phyloP scores from a whole-genome alignment of 2,113 vertebrate species.

The Tragelaphus imberbis region DNA sequence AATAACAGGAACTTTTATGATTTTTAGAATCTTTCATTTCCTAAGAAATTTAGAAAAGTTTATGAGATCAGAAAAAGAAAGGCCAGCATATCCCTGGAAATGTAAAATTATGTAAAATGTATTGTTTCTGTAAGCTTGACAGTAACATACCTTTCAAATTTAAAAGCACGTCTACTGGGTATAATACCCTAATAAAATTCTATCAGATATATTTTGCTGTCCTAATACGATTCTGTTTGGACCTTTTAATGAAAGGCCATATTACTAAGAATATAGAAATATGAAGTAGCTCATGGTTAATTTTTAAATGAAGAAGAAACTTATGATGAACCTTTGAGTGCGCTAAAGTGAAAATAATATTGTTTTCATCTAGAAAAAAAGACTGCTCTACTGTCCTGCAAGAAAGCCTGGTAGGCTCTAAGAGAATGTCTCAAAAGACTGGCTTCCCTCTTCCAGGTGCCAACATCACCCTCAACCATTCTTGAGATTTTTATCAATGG shows the following conservation, averaged over 20 bases:
- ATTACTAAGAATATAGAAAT: not conserved
- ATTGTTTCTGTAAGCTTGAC: constrained; percentile 22
- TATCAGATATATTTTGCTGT: not conserved
- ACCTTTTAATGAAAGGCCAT: not conserved
- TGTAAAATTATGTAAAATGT: constrained; percentile 41
- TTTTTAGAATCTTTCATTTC: constrained; percentile 69
- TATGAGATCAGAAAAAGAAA: constrained; percentile 56
- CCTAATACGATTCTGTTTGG: not conserved
- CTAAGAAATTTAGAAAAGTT: constrained; percentile 60
- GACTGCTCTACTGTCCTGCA: not conserved
- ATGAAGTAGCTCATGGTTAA: not conserved
- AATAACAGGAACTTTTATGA: constrained; percentile 71
- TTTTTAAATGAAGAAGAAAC: not conserved
- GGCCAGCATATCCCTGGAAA: constrained; percentile 21
- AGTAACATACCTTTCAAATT: constrained; percentile 20
- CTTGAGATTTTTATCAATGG: not conserved
- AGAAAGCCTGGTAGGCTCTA: not conserved
- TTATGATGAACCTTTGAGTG: not conserved
- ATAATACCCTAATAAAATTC: constrained; percentile 22
- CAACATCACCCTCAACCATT: not conserved
- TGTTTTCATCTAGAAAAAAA: not conserved
- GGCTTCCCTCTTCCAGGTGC: not conserved
- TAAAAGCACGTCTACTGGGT: constrained; percentile 2
- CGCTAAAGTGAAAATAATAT: not conserved
- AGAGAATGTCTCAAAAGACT: not conserved